Conservation (phyloP, 2,113 vertebrate genomes). For the Ptychochromis oligacanthus region DNA sequence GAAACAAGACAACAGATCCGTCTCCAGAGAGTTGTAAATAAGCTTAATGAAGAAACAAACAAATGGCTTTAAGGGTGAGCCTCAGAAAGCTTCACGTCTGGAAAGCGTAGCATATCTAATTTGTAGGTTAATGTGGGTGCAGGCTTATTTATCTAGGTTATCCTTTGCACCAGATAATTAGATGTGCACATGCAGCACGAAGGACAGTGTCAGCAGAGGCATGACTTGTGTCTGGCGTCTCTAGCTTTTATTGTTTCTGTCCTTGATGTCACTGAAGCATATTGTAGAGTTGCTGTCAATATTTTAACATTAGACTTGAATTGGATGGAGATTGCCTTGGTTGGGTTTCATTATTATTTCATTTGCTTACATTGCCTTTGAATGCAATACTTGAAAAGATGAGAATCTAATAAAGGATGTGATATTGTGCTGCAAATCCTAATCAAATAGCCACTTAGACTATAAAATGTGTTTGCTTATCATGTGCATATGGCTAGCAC, state of each 20-base stretch:
- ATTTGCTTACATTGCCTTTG: constrained; percentile 12
- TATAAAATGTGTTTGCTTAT: constrained; percentile 26
- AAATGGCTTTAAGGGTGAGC: constrained; percentile 47
- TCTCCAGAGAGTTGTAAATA: constrained; percentile 72
- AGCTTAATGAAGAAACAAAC: constrained; percentile 74
- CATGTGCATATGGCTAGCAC: constrained; percentile 6
- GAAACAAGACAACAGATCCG: constrained; percentile 43
- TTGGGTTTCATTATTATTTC: constrained; percentile 31
- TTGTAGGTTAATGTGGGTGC: constrained; percentile 71
- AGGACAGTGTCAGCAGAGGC: constrained; percentile 46
- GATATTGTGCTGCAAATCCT: constrained; percentile 11
- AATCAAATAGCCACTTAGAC: constrained; percentile 34
- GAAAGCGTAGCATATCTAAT: constrained; percentile 65
- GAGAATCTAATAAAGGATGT: constrained; percentile 13
- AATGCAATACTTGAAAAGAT: constrained; percentile 17
- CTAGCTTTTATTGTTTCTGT: constrained; percentile 40
- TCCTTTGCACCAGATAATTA: constrained; percentile 58
- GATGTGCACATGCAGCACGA: constrained; percentile 41
- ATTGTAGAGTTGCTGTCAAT: background rate
- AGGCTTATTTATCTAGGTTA: constrained; percentile 72
- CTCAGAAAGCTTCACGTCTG: constrained; percentile 60
- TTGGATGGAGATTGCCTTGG: background rate
- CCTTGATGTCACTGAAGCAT: constrained; percentile 4
- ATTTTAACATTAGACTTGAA: constrained; percentile 3
- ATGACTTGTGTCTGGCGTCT: constrained; percentile 36